A percentile compares a stretch with the other conserved stretches of the same genome.
phyloP scores from a whole-genome alignment of 2,113 vertebrate genomes.

The Bambusicola thoracicus region DNA sequence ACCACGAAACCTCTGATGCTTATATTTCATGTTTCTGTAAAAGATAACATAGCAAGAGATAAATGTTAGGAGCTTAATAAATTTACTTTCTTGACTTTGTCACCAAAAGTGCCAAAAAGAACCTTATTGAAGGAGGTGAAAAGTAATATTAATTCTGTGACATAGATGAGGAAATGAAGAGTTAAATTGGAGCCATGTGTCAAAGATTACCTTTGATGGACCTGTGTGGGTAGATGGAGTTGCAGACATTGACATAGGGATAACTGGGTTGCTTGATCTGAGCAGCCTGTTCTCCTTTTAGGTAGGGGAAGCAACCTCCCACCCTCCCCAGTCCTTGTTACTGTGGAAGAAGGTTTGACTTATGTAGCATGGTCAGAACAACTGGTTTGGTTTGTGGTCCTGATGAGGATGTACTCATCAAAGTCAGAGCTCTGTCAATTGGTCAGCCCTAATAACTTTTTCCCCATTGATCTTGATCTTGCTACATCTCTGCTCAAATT shows the following conservation, averaged over 20 bases:
- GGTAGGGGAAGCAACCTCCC: neutral
- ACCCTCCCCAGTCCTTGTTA: neutral
- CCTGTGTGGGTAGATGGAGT: neutral
- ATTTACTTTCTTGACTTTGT: neutral
- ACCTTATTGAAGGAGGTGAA: neutral
- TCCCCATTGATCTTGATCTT: neutral
- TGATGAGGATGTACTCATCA: neutral
- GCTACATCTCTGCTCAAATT: neutral
- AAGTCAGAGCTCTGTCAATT: neutral
- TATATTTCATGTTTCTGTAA: neutral
- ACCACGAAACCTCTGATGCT: neutral
- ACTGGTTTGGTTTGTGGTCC: neutral
- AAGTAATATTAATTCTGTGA: neutral
- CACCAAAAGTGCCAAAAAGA: neutral
- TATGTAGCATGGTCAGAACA: neutral
- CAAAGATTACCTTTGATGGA: neutral
- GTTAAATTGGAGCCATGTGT: neutral
- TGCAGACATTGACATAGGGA: neutral
- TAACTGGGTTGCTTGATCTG: neutral
- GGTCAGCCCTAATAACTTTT: neutral
- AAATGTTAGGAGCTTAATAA: neutral
- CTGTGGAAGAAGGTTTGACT: neutral
- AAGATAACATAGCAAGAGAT: neutral
- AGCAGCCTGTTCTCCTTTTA: neutral
- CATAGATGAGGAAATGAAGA: neutral